Base-by-base conservation (phyloP, 2,797 vertebrate genomes). In the Phataginus tricuspis region DNA sequence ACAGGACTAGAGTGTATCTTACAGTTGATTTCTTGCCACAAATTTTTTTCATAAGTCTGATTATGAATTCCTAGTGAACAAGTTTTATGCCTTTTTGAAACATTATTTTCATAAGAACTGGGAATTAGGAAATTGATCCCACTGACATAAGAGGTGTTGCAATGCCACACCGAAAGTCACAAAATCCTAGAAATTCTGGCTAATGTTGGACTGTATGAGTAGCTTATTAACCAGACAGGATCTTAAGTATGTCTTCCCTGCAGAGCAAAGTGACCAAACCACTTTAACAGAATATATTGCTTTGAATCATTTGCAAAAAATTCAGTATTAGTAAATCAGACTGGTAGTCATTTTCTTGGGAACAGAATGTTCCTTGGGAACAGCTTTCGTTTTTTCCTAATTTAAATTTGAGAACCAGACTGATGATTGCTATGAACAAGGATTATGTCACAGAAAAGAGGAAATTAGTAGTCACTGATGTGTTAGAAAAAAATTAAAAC, bases 171-270 rank as follows among this genome's bases (percentile, higher is more conserved):
- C 51, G 63, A 88, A 95, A 64, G 29, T 88, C 92, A 96, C 15
- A 92, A 90, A 96, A 95, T 95, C 90, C 96, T 98, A 97, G 92
- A 97, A 96, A 96, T 96, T 86, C 34, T 95, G 82, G 88, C 78
- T 89, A n/a, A 75, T 39, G 15, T n/a, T 79, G 18, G 12, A 49
- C 29, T 21, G 45, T 45, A 11, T 57, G 63, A 91, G 13, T 84
- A 53, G 11, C 31, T 96, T 69, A 31, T 57, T 53, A 91, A 55
- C 25, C n/a, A 57, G n/a, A 12, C 91, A 11, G 51, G 23, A 86
- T 61, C 53, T 90, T 77, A 84, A 83, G 25, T 16, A 23, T 23
- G 21, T 4, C 27, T 86, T 53, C 19, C 21, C 23, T 79, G n/a
- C 25, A 75, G 68, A 88, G 21, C 72, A 72, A 72, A 49, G 57